Conservation (phyloP, 1,140 invertebrate genomes). For the Mya arenaria region DNA sequence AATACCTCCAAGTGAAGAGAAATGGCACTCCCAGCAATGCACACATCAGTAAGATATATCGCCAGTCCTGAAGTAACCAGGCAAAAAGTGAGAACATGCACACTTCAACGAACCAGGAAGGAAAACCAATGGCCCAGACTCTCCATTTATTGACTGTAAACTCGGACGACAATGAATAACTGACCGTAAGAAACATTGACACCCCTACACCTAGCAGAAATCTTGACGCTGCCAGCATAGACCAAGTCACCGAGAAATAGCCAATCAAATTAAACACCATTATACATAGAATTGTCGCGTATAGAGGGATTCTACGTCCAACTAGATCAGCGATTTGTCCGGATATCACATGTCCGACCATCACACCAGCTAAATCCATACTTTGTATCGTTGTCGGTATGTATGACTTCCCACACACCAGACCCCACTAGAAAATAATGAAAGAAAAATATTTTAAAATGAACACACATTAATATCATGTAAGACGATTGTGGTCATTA, state of each 20-base stretch:
- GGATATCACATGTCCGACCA: slow-evolving; percentile 30
- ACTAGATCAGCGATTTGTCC: slow-evolving; percentile 48
- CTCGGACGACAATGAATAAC: not conserved
- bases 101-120: not conserved
- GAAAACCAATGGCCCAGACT: not conserved
- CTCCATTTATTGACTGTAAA: not conserved
- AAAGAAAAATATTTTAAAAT: not conserved
- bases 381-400: slow-evolving; percentile 31
- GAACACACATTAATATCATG: too few relatives aligned
- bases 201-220: slow-evolving; percentile 43
- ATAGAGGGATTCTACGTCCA: slow-evolving; percentile 31
- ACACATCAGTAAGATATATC: not conserved
- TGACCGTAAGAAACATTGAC: not conserved
- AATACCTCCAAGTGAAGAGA: not conserved
- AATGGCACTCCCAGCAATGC: not conserved
- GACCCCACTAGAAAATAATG: slow-evolving; percentile 39
- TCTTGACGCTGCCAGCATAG: slow-evolving; percentile 36
- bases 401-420: slow-evolving; percentile 45
- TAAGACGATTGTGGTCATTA: too few relatives aligned
- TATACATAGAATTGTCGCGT: not conserved
- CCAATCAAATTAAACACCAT: not conserved
- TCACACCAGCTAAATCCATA: slow-evolving; percentile 53
- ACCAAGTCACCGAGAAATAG: slow-evolving; percentile 31
- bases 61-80: not conserved
- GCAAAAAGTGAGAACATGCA: not conserved